Conservation (phyloP, 2,113 vertebrate genomes). For the Caretta caretta region DNA sequence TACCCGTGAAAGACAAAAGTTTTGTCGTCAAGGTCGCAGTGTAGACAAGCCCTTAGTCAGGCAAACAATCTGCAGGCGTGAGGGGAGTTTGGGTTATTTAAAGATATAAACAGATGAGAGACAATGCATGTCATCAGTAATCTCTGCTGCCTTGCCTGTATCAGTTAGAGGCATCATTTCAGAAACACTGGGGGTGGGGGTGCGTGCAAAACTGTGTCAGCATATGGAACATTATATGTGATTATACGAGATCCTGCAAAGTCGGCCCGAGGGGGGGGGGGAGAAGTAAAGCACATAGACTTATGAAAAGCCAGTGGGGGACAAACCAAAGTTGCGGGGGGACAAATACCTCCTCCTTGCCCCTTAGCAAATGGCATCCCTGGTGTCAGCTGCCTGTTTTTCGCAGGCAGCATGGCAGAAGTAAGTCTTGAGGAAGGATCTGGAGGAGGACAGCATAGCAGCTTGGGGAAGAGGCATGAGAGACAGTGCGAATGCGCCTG, state of each 20-base stretch:
- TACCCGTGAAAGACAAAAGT: no score
- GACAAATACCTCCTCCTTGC: background rate
- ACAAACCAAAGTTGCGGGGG: background rate
- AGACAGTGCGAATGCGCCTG: background rate
- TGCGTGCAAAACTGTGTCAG: background rate
- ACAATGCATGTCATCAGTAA: background rate
- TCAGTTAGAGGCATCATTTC: no score
- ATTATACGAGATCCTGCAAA: background rate
- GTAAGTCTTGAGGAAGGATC: fast-evolving
- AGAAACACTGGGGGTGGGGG: background rate
- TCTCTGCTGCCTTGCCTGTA: background rate
- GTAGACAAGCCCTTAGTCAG: background rate
- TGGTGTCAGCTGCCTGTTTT: background rate
- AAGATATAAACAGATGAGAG: background rate
- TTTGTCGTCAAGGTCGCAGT: no score
- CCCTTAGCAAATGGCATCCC: background rate
- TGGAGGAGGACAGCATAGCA: background rate
- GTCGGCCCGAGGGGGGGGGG: background rate
- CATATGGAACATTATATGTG: background rate
- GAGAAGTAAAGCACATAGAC: background rate
- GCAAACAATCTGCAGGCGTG: background rate
- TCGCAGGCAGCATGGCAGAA: background rate
- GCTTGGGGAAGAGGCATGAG: background rate
- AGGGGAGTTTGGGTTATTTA: background rate
- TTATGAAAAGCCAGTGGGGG: background rate